Conservation (phyloP, 92 coral and sea anemone genomes). For the Micromussa lordhowensis region DNA sequence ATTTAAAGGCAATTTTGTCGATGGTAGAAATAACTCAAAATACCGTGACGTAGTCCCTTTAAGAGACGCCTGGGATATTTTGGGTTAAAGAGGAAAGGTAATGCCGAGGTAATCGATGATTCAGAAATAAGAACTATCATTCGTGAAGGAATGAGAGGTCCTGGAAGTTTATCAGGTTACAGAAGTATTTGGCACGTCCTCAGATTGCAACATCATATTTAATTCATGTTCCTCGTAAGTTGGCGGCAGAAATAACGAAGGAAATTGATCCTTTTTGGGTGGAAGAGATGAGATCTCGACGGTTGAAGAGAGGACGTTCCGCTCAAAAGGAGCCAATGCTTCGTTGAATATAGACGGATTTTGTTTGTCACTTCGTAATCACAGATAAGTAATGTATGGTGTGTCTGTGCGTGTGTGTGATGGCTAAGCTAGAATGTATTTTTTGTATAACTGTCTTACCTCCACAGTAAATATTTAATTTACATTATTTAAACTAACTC, state of each 20-base stretch:
- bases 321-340: slow-evolving; percentile 50
- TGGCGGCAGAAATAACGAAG: slow-evolving; percentile 43
- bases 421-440: too few relatives aligned
- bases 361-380: not conserved
- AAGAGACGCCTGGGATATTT: slow-evolving; percentile 57
- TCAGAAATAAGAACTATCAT: slow-evolving; percentile 39
- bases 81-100: slow-evolving; percentile 50
- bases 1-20: too few relatives aligned
- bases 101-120: slow-evolving; percentile 38
- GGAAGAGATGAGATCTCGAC: slow-evolving; percentile 27
- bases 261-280: slow-evolving; percentile 67
- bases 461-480: too few relatives aligned
- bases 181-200: slow-evolving; percentile 57
- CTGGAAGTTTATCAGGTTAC: too few relatives aligned
- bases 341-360: slow-evolving; percentile 57
- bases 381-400: too few relatives aligned
- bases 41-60: slow-evolving; percentile 29
- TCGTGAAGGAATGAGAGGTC: too few relatives aligned
- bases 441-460: too few relatives aligned
- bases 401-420: too few relatives aligned
- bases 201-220: slow-evolving; percentile 33
- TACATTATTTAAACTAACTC: too few relatives aligned
- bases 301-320: slow-evolving; percentile 37
- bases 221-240: slow-evolving; percentile 54
- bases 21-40: too few relatives aligned